Percentiles rank a stretch among this genome's conserved stretches.
phyloP scores from a whole-genome alignment of 2,888 invertebrate genomes.

The Antheraea yamamai region DNA sequence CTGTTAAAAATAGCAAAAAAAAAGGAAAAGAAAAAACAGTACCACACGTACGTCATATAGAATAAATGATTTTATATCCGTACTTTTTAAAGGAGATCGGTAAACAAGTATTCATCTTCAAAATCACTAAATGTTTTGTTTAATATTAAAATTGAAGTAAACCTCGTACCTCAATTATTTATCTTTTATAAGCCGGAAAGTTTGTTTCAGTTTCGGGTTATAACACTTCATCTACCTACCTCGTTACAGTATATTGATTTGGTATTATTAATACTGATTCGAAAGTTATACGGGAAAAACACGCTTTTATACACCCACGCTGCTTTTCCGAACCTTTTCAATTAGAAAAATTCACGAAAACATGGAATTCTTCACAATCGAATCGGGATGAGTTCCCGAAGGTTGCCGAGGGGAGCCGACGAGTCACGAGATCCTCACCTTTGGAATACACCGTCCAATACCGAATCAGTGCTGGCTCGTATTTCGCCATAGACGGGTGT shows the following conservation, averaged over 20 bases:
- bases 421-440: slow-evolving; percentile 73
- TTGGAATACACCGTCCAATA: slow-evolving; percentile 75
- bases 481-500: slow-evolving; percentile 55
- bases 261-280: not conserved
- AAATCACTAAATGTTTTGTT: not conserved
- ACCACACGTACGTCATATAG: too few relatives aligned
- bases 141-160: not conserved
- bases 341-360: slow-evolving; percentile 57
- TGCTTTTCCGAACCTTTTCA: slow-evolving; percentile 34
- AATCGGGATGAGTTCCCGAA: slow-evolving; percentile 72
- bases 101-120: not conserved
- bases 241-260: slow-evolving; percentile 4
- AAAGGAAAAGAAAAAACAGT: too few relatives aligned
- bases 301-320: slow-evolving; percentile 4
- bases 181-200: not conserved
- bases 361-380: slow-evolving; percentile 73
- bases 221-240: not conserved
- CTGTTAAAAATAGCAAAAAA: too few relatives aligned
- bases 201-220: not conserved
- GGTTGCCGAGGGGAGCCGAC: slow-evolving; percentile 63
- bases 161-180: not conserved
- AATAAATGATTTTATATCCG: not conserved
- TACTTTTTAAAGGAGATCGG: not conserved
- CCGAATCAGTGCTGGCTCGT: slow-evolving; percentile 74
- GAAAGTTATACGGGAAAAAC: slow-evolving; percentile 7